phyloP scores from a whole-genome alignment of 2,888 invertebrate genomes.

The Agrochola macilenta region DNA sequence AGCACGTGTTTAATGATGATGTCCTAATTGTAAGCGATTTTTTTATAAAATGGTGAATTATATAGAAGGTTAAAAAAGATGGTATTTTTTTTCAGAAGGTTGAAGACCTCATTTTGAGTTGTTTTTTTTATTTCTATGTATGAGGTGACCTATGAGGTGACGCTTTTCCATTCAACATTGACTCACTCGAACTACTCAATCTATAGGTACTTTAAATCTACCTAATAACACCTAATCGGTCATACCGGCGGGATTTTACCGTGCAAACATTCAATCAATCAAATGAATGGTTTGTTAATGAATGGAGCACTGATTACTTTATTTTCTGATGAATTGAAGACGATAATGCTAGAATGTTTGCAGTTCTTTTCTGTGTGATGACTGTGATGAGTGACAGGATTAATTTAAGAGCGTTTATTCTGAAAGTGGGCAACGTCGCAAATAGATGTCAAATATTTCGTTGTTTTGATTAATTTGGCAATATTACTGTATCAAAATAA shows the following conservation, averaged over 20 bases:
- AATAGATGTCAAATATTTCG: too few relatives aligned
- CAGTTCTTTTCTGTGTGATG: background rate
- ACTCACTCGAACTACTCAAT: background rate
- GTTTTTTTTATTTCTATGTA: too few relatives aligned
- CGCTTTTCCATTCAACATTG: background rate
- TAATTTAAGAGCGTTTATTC: background rate
- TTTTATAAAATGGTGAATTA: background rate
- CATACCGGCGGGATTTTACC: constrained; percentile 7
- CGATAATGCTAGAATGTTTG: background rate
- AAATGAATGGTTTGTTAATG: too few relatives aligned
- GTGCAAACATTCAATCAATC: background rate
- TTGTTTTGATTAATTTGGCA: too few relatives aligned
- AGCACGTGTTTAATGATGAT: background rate
- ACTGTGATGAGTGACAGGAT: background rate
- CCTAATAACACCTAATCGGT: background rate
- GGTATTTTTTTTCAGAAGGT: too few relatives aligned
- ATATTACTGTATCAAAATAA: too few relatives aligned
- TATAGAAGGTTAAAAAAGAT: background rate
- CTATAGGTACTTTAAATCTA: background rate
- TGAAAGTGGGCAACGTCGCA: too few relatives aligned
- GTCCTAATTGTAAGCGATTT: background rate
- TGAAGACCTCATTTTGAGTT: too few relatives aligned
- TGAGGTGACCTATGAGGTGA: background rate
- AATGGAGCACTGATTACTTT: too few relatives aligned
- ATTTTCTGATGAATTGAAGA: background rate